A percentile compares a stretch with the other conserved stretches of the same genome.
Evolutionary conservation across 2,888 invertebrate genomes (phyloP).

Genomic region (Priocnemis perturbator): DNA sequence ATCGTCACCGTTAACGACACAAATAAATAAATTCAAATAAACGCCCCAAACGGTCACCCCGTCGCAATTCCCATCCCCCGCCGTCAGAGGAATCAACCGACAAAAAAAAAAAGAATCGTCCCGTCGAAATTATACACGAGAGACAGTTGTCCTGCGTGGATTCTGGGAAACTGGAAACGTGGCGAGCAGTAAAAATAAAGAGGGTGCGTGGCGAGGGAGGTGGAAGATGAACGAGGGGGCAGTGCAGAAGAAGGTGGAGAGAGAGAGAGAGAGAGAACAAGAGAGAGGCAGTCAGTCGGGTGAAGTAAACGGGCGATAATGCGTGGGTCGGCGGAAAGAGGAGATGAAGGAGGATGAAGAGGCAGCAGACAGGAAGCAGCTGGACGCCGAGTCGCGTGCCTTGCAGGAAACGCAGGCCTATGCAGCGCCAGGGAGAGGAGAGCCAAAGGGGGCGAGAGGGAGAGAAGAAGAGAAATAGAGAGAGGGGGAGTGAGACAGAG

Average conservation of each 20-base stretch:
- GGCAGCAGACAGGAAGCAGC: constrained; percentile 70
- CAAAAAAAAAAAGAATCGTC: background rate
- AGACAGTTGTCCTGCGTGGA: no score
- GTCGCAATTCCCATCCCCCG: background rate
- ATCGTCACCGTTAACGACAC: no score
- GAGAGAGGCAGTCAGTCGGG: constrained; percentile 36
- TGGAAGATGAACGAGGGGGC: background rate
- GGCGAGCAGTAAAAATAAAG: background rate
- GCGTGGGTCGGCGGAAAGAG: constrained; percentile 54
- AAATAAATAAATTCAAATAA: no score
- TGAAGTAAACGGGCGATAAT: constrained; percentile 40
- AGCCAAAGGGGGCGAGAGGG: constrained; percentile 6
- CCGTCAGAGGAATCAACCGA: background rate
- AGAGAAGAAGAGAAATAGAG: background rate
- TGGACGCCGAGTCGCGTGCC: constrained; percentile 69
- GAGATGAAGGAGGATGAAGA: constrained; percentile 45
- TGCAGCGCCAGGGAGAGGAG: background rate
- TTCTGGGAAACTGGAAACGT: no score
- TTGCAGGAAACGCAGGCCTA: constrained; percentile 50
- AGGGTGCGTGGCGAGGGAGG: background rate
- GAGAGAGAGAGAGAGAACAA: constrained; percentile 35
- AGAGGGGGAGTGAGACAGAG: background rate
- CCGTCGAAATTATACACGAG: no score
- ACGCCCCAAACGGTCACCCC: no score
- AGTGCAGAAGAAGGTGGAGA: constrained; percentile 46